A percentile compares a stretch with the other conserved stretches of the same genome.
These are phyloP conservation scores for Homalodisca vitripennis DNA, from an alignment of 1,140 invertebrate genomes.

Conservation along the genomic window DNA sequence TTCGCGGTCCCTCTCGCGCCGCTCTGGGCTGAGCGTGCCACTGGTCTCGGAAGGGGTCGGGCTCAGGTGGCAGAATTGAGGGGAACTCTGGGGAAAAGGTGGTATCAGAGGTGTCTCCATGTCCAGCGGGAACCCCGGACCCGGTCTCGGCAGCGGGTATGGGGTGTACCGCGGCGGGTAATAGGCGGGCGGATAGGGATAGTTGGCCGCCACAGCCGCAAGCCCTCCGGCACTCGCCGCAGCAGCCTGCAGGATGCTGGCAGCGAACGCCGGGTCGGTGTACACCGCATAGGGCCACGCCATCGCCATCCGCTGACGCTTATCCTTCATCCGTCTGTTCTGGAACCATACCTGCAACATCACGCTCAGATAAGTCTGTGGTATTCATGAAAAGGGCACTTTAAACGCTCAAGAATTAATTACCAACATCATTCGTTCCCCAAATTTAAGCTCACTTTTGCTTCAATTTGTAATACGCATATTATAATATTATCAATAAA, in stretches of 20 bases:
- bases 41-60: constrained; percentile 36
- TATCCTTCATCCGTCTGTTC: constrained; percentile 99
- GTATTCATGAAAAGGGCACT: too few relatives aligned
- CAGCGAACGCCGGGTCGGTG: constrained; percentile 87
- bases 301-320: constrained; percentile 88
- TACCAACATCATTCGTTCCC: too few relatives aligned
- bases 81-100: too few relatives aligned
- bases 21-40: constrained; percentile 43
- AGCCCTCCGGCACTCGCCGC: constrained; percentile 46
- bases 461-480: too few relatives aligned
- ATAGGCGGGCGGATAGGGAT: constrained; percentile 39
- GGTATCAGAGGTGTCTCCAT: constrained; percentile 28
- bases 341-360: constrained; percentile 96
- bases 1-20: constrained; percentile 45
- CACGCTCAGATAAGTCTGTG: too few relatives aligned
- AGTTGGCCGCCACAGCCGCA: constrained; percentile 44
- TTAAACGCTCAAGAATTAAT: too few relatives aligned
- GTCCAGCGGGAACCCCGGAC: constrained; percentile 9
- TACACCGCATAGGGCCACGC: constrained; percentile 95
- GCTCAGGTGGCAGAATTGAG: constrained; percentile 37
- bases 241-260: constrained; percentile 86
- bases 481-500: too few relatives aligned
- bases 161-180: constrained; percentile 23
- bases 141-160: constrained; percentile 31
- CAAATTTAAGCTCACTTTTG: too few relatives aligned